Evolutionary conservation across 2,797 vertebrate genomes (phyloP), one percentile per base, ranked within the genome.

Genomic region (Microchirus variegatus): DNA sequence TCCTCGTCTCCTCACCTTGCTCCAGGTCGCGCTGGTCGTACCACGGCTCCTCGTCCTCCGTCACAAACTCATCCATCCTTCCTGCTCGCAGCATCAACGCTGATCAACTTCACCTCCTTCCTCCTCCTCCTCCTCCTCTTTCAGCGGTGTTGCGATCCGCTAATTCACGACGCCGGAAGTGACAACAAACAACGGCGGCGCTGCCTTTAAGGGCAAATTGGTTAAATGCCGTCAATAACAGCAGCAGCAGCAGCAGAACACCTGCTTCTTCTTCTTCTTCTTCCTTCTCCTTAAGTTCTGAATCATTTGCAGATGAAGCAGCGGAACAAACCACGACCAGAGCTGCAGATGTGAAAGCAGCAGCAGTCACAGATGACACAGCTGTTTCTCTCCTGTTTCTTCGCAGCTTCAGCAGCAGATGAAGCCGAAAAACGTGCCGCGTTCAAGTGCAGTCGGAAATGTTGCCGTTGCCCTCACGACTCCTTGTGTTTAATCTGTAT

Each of bases 21-120:
- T 99, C 96, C 89, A 99, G 92, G 83, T 99, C 97, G 75, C 96
- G 91, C 82, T 98, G 96, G 63, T 96, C 96, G 88, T 98, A 98
- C 97, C 96, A 98, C 36, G 96, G 94, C 84, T 98, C 96, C 61
- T 99, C 96, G 82, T 98, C 96, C 79, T 96, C 96, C 18, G 94
- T 95, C 37, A 94, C 90, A 70, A 97, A 97, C 92, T 99, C 96
- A 80, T 97, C 96, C 96, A 99, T 98, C 85, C 93, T 94, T 64
- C 90, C 92, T 6, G 94, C 91, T 40, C 94, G 93, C 69, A 96
- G 91, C 92, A 94, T 92, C 84, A 61, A 77, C 61, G 75, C 64
- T 22, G 66, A 19, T 22, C 41, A 59, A 71, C 78, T 69, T 52
- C 59, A 70, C 3, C 55, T 9, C 26, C 15, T 10, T 22, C 26